Percentiles rank a stretch among this genome's conserved stretches.
Evolutionary conservation across 2,797 vertebrate species (phyloP).

Genomic region (Threskiornis aethiopicus): DNA sequence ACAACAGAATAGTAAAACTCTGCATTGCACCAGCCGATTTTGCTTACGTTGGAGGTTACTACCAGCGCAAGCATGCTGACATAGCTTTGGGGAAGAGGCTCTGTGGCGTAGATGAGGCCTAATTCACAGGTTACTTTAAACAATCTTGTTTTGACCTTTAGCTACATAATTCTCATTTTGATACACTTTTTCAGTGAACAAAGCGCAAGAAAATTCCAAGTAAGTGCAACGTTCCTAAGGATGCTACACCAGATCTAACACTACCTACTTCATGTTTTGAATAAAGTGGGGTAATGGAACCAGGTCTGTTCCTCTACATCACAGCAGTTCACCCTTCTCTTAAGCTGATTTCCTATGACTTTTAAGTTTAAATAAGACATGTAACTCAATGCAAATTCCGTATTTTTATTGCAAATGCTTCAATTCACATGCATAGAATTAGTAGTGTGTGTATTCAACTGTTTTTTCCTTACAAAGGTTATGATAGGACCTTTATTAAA

Average conservation of each 20-base stretch:
- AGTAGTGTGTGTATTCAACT: not conserved
- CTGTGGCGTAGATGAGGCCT: not conserved
- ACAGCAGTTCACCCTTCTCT: not conserved
- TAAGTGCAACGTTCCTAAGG: not conserved
- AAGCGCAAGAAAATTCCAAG: not conserved
- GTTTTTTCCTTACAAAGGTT: not conserved
- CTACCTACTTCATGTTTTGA: not conserved
- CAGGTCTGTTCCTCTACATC: not conserved
- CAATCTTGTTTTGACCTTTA: not conserved
- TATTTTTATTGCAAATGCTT: not conserved
- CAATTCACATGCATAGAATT: not conserved
- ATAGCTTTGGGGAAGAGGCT: not conserved
- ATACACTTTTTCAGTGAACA: not conserved
- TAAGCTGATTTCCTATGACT: not conserved
- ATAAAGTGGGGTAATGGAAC: not conserved
- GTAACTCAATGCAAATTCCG: not conserved
- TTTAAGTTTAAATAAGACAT: not conserved
- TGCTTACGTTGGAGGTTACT: not conserved
- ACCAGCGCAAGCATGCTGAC: not conserved
- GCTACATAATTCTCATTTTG: not conserved
- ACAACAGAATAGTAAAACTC: not conserved
- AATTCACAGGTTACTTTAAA: not conserved
- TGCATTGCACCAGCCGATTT: not conserved
- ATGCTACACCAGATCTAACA: not conserved
- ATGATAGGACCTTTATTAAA: not conserved